A percentile compares a stretch with the other conserved stretches of the same genome.
phyloP scores from a whole-genome alignment of 1,140 invertebrate genomes.

The Lepidurus packardi region DNA sequence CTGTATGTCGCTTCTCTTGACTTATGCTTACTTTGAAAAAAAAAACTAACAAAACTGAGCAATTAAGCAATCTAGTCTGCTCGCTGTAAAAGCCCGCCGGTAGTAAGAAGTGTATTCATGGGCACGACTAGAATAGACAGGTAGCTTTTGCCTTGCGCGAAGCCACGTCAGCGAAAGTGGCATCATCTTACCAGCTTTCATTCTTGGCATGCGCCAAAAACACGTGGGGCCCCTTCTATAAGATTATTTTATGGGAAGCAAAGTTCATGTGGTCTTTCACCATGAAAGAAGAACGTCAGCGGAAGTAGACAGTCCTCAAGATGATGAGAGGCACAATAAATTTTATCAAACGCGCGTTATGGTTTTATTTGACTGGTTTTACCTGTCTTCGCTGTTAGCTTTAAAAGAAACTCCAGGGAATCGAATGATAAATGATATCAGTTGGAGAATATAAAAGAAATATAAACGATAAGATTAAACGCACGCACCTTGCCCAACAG shows the following conservation, averaged over 20 bases:
- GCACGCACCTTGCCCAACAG: too few relatives aligned
- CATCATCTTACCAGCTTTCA: background rate
- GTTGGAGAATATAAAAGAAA: too few relatives aligned
- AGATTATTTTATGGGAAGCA: background rate
- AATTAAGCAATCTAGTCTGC: background rate
- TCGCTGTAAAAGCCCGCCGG: background rate
- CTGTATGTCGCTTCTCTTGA: background rate
- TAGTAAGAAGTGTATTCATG: background rate
- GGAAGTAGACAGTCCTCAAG: background rate
- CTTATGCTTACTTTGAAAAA: background rate
- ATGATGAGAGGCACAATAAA: too few relatives aligned
- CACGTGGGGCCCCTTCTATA: background rate
- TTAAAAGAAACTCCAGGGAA: too few relatives aligned
- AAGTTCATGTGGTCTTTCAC: background rate
- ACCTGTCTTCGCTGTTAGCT: too few relatives aligned
- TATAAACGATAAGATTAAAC: too few relatives aligned
- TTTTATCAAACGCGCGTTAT: too few relatives aligned
- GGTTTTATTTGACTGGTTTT: too few relatives aligned
- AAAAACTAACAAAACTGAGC: background rate
- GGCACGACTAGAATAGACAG: slow-evolving; percentile 4
- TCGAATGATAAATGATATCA: too few relatives aligned
- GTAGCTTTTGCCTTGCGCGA: slow-evolving; percentile 5
- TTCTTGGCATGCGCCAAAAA: background rate
- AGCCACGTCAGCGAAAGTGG: background rate
- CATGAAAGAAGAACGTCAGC: background rate